These are phyloP conservation scores for Lithosia quadra DNA, from an alignment of 2,888 invertebrate genomes.

Conservation along the genomic window DNA sequence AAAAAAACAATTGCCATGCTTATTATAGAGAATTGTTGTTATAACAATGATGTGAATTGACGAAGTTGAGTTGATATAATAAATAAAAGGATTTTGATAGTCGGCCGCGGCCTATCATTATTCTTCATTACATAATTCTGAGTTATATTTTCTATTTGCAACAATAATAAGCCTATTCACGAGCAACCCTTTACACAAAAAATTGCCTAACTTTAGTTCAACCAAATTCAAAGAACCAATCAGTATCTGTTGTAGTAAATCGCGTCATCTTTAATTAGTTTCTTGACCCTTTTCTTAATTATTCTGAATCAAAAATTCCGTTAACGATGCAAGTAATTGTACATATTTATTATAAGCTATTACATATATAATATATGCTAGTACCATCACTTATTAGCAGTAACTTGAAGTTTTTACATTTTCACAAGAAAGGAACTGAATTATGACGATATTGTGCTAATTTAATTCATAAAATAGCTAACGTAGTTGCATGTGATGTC, in stretches of 20 bases:
- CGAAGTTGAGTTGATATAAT: constrained; percentile 26
- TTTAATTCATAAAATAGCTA: constrained; percentile 15
- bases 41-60: constrained; percentile 40
- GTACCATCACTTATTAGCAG: not conserved
- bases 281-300: too few relatives aligned
- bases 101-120: not conserved
- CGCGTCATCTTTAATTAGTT: not conserved
- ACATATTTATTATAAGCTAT: too few relatives aligned
- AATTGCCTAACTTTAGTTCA: not conserved
- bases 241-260: not conserved
- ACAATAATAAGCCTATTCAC: not conserved
- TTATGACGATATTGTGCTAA: constrained; percentile 21
- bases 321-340: too few relatives aligned
- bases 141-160: not conserved
- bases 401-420: not conserved
- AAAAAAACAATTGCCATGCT: constrained; percentile 35
- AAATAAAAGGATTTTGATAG: not conserved
- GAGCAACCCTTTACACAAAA: not conserved
- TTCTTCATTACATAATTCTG: not conserved
- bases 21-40: constrained; percentile 35
- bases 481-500: constrained; percentile 36
- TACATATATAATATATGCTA: not conserved
- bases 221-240: not conserved
- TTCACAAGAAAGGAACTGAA: constrained; percentile 16
- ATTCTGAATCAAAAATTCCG: too few relatives aligned